A percentile compares a stretch with the other conserved stretches of the same genome.
Conservation (phyloP, 2,113 vertebrate species). For the Leptodactylus fuscus region DNA sequence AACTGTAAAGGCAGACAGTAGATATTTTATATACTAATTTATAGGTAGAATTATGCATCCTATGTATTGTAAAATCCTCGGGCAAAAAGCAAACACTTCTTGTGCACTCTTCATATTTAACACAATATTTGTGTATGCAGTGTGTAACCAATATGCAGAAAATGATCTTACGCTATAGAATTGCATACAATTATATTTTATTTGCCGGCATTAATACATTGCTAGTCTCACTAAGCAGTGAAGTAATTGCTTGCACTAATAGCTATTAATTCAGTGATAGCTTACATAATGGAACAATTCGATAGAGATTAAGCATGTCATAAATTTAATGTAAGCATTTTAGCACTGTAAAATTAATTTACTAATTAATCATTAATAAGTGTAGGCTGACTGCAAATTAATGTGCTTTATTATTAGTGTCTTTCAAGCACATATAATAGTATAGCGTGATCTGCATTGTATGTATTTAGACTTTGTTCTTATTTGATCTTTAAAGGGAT, state of each 20-base stretch:
- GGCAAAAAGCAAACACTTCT: not conserved
- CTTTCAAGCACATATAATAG: not conserved
- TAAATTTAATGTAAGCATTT: slow-evolving; percentile 25
- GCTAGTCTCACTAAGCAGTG: not conserved
- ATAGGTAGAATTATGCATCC: too few species aligned
- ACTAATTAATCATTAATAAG: slow-evolving; percentile 35
- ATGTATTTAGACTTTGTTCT: not conserved
- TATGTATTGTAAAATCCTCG: too few species aligned
- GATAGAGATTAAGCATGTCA: slow-evolving; percentile 29
- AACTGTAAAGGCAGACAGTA: too few species aligned
- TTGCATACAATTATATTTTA: not conserved
- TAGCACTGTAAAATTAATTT: slow-evolving; percentile 12
- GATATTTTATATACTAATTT: too few species aligned
- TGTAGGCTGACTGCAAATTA: not conserved
- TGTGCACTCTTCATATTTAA: not conserved
- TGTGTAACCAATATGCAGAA: not conserved
- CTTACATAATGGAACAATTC: slow-evolving; percentile 45
- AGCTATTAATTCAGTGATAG: slow-evolving; percentile 33
- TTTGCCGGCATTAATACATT: slow-evolving; percentile 15
- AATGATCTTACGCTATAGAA: not conserved
- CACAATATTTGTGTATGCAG: not conserved
- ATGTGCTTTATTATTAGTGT: too few species aligned
- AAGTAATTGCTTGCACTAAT: slow-evolving; percentile 33
- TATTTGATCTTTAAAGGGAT: not conserved
- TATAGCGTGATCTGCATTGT: not conserved